phyloP scores from a whole-genome alignment of 2,113 vertebrate genomes.

The Calidris pygmaea region DNA sequence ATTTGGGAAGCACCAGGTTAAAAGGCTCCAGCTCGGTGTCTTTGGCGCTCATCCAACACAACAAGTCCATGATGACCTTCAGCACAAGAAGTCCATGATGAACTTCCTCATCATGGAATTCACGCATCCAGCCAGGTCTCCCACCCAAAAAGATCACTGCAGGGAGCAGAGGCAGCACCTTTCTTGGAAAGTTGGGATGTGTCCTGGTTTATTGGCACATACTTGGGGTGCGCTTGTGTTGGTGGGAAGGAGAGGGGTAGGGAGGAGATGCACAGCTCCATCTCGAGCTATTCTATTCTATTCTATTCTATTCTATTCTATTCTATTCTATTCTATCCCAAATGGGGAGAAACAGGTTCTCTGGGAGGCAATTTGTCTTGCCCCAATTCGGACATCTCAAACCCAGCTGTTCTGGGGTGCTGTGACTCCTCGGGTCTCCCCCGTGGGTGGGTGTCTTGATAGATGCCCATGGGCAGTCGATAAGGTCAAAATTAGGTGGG shows the following conservation, averaged over 20 bases:
- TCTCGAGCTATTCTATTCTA: neutral
- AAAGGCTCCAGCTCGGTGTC: rapidly evolving
- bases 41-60: rapidly evolving
- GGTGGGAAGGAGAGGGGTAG: neutral
- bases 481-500: neutral
- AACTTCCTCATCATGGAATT: neutral
- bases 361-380: neutral
- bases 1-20: neutral
- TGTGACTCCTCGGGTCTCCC: rapidly evolving
- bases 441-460: too few species aligned
- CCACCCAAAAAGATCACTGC: neutral
- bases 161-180: neutral
- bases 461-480: neutral
- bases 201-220: neutral
- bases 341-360: neutral
- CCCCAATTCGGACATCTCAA: neutral
- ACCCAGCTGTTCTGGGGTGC: neutral
- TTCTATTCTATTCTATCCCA: neutral
- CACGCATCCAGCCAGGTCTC: rapidly evolving
- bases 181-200: rapidly evolving
- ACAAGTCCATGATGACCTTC: neutral
- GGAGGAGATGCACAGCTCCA: rapidly evolving
- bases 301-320: neutral
- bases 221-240: rapidly evolving
- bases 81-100: neutral